A percentile compares a stretch with the other conserved stretches of the same genome.
Conservation (phyloP, 2,888 invertebrate species). For the Schrankia costaestrigalis region DNA sequence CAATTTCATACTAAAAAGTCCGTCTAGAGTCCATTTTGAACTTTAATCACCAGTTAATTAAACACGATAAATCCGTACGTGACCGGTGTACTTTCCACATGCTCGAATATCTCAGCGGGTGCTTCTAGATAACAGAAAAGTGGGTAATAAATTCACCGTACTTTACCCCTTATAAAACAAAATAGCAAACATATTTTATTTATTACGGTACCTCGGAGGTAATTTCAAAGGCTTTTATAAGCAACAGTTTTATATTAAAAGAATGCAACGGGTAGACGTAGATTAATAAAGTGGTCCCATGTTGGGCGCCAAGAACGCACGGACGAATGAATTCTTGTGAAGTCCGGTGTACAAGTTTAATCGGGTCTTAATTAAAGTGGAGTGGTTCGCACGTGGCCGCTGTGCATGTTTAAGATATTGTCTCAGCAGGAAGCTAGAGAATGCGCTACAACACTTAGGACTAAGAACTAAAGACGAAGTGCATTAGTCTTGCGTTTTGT, state of each 20-base stretch:
- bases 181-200: conserved; percentile 25
- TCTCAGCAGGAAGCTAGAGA: conserved; percentile 25
- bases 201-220: conserved; percentile 15
- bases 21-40: conserved; percentile 15
- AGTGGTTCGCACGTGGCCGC: conserved; percentile 52
- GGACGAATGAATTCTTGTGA: conserved; percentile 33
- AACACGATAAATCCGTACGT: conserved; percentile 22
- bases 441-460: conserved; percentile 18
- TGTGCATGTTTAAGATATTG: conserved; percentile 40
- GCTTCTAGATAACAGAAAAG: conserved; percentile 24
- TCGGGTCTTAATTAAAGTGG: conserved; percentile 64
- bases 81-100: conserved; percentile 19
- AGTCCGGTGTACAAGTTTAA: conserved; percentile 53
- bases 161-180: conserved; percentile 22
- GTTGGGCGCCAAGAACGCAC: conserved; percentile 38
- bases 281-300: conserved; percentile 35
- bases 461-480: conserved; percentile 11
- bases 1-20: no score
- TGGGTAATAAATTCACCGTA: conserved; percentile 19
- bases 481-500: conserved; percentile 12
- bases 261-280: conserved; percentile 12
- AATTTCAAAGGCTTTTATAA: conserved; percentile 18
- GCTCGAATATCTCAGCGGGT: conserved; percentile 22
- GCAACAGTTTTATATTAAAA: conserved; percentile 11
- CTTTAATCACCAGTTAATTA: conserved; percentile 32